Base-by-base conservation (phyloP, 2,888 invertebrate genomes). In the Diplazon laetatorius region DNA sequence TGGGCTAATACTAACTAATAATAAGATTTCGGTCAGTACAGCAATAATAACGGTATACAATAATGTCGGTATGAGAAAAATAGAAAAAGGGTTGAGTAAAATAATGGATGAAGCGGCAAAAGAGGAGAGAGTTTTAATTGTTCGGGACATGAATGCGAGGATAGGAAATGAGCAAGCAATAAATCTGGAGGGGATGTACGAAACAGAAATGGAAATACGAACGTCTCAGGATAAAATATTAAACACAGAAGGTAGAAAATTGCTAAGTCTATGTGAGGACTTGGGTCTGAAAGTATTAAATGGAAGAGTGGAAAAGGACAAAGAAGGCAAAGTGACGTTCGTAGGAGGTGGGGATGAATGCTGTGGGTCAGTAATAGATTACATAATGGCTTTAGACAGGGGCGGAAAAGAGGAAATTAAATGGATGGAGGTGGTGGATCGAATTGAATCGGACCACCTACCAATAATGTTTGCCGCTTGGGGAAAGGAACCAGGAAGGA, bases 401-500 rank as follows among this genome's bases (percentile, higher is more conserved):
- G 35, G 35, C 16, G 48, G 63, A 14, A 8, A 12, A 60, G 63
- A 69, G 5, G 16, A 20, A 16, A 35, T 69, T 9, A 52, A 65
- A 8, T 9, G 14, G 22, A 16, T 78, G 9, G 39, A 44, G 18
- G 44, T 71, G n/a, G 6, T 18, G 14, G 14, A 35, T 2, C 71
- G 71, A 20, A 42, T 30, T 9, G 69, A 75, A 18, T 75, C 71
- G 1, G 80, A 78, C 12, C 75, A 80, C 14, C 9, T 55, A 8
- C 62, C 75, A 12, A 22, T 80, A 14, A 3, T 16, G 0, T 35
- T 37, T 1, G n/a, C 37, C 8, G 12, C 42, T n/a, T 22, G 50
- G n/a, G 37, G 44, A 16, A 14, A n/a, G 9, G 37, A 37, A 46
- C n/a, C n/a, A n/a, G n/a, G n/a, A n/a, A n/a, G n/a, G n/a, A n/a